Evolutionary conservation across 1,140 invertebrate species (phyloP), one percentile per base, ranked within the genome.

Genomic region (Copidosoma floridanum): DNA sequence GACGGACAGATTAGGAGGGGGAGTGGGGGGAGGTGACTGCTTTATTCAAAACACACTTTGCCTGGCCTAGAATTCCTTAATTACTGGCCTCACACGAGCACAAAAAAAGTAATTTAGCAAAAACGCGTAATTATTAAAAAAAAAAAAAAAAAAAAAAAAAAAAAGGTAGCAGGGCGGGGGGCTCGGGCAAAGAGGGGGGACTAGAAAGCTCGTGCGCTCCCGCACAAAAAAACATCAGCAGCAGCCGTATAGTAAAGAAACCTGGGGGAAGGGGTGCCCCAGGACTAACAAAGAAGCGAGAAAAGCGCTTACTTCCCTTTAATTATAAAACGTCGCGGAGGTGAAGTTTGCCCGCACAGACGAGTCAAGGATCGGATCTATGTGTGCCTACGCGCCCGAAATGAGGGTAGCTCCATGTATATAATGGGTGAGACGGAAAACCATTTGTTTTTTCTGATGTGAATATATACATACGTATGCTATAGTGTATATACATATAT

Each of bases 221-320:
- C n/a, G n/a, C n/a, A n/a, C n/a, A n/a, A n/a, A n/a, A n/a, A n/a
- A n/a, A n/a, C n/a, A n/a, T n/a, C n/a, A n/a, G n/a, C n/a, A n/a
- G n/a, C n/a, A n/a, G n/a, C n/a, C n/a, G n/a, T n/a, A n/a, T n/a
- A 51, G 26, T 23, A 12, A 29, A 32, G 32, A 44, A 55, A 26
- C 16, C 26, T 12, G 12, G 24, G 29, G 47, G 21, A 18, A 37
- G 47, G n/a, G n/a, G n/a, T n/a, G n/a, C n/a, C n/a, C n/a, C n/a
- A n/a, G 14, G 35, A 40, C 27, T 41, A 35, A 43, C 54, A 57
- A 53, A 57, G 48, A 61, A 64, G 52, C 48, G 51, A 57, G 52
- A 56, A 59, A 64, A 59, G 53, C 53, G 68, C 54, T 62, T 56
- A 62, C 60, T 57, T 63, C 32, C 54, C 55, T 63, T 57, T 57